These are phyloP conservation scores for Lonchura striata DNA, from an alignment of 2,113 vertebrate genomes.

Conservation along the genomic window DNA sequence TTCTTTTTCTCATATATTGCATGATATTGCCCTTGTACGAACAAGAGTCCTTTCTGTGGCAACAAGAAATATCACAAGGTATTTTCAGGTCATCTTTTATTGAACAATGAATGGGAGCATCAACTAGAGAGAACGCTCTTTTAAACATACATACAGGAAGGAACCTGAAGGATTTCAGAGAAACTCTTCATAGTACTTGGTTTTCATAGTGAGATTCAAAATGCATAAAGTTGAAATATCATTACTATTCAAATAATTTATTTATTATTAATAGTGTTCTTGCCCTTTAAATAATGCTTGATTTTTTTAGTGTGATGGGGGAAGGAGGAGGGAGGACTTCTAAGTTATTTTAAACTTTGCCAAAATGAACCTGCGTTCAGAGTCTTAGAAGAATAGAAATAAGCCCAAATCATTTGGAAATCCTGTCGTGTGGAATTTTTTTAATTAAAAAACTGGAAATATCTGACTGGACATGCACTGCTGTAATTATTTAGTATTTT, in stretches of 20 bases:
- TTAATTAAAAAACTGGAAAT: background rate
- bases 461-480: background rate
- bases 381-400: slow-evolving; percentile 39
- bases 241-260: background rate
- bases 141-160: background rate
- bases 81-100: background rate
- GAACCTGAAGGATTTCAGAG: background rate
- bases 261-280: slow-evolving; percentile 42
- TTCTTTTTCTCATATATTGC: background rate
- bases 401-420: slow-evolving; percentile 44
- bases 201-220: background rate
- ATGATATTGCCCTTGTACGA: background rate
- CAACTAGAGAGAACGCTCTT: background rate
- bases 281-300: slow-evolving; percentile 54
- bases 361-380: slow-evolving; percentile 59
- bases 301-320: slow-evolving; percentile 46
- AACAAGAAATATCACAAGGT: background rate
- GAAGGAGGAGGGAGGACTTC: slow-evolving; percentile 57
- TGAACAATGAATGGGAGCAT: background rate
- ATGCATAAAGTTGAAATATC: background rate
- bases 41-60: background rate
- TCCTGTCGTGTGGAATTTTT: background rate
- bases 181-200: background rate
- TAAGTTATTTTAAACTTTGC: slow-evolving; percentile 65
- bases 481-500: background rate